Conservation (phyloP, 35 echinoderm and acorn worm genomes). For the Heliocidaris erythrogramma region DNA sequence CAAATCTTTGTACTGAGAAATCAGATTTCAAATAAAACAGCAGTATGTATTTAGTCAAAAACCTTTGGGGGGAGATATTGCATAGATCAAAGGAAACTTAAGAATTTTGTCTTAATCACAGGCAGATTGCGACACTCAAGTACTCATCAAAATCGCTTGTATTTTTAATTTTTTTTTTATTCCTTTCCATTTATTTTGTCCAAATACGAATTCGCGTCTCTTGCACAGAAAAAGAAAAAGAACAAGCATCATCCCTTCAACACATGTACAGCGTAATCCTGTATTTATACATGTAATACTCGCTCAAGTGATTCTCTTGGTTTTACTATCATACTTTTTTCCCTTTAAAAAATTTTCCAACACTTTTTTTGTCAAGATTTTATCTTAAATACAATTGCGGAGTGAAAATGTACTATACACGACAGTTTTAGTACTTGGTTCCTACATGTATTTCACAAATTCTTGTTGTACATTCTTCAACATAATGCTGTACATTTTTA, state of each 20-base stretch:
- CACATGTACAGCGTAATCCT: neutral
- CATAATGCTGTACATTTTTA: conserved; percentile 12
- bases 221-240: neutral
- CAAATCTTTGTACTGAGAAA: too few relatives aligned
- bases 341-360: neutral
- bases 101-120: too few relatives aligned
- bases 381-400: conserved; percentile 13
- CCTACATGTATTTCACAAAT: neutral
- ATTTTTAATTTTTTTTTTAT: neutral
- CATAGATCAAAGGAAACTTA: too few relatives aligned
- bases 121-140: too few relatives aligned
- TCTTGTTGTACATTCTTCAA: neutral
- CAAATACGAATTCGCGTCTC: conserved; percentile 10
- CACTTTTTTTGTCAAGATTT: neutral
- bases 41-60: too few relatives aligned
- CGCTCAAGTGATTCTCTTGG: neutral
- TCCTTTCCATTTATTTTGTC: conserved; percentile 11
- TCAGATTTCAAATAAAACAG: too few relatives aligned
- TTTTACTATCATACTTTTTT: neutral
- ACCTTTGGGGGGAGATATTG: too few relatives aligned
- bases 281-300: conserved; percentile 11
- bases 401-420: neutral
- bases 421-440: neutral
- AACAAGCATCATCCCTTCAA: neutral
- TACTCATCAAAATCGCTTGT: too few relatives aligned